These are phyloP conservation scores for Zaprionus gabonicus DNA, from an alignment of 1,140 invertebrate genomes.

Conservation along the genomic window DNA sequence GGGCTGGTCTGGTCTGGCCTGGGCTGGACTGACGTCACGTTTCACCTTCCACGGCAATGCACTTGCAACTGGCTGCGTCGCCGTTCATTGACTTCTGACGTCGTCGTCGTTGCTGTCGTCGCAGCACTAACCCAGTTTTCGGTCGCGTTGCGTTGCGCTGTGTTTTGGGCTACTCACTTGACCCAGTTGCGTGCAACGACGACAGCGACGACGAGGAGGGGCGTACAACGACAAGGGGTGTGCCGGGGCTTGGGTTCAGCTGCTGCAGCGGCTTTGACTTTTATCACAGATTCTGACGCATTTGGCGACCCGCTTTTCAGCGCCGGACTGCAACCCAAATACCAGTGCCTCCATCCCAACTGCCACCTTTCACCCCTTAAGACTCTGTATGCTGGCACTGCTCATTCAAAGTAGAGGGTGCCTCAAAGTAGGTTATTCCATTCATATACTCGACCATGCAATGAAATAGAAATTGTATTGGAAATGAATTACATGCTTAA, in stretches of 20 bases:
- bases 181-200: slow-evolving; percentile 52
- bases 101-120: slow-evolving; percentile 31
- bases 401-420: too few relatives aligned
- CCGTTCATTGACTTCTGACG: slow-evolving; percentile 66
- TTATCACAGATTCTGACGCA: slow-evolving; percentile 69
- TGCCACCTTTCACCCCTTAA: neutral
- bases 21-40: slow-evolving; percentile 66
- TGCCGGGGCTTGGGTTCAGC: neutral
- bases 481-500: too few relatives aligned
- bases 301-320: slow-evolving; percentile 59
- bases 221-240: slow-evolving; percentile 8
- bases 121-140: slow-evolving; percentile 70
- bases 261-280: slow-evolving; percentile 36
- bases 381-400: neutral
- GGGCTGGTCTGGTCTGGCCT: neutral
- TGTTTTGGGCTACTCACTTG: slow-evolving; percentile 61
- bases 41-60: slow-evolving; percentile 78
- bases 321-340: slow-evolving; percentile 41
- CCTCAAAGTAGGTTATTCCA: too few relatives aligned
- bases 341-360: slow-evolving; percentile 5
- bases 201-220: neutral
- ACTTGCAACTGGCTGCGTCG: slow-evolving; percentile 45
- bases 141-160: slow-evolving; percentile 52
- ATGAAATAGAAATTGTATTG: too few relatives aligned
- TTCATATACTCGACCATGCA: too few relatives aligned